Base-by-base conservation (phyloP, 2,888 invertebrate species). In the Meiosimyza decipiens region DNA sequence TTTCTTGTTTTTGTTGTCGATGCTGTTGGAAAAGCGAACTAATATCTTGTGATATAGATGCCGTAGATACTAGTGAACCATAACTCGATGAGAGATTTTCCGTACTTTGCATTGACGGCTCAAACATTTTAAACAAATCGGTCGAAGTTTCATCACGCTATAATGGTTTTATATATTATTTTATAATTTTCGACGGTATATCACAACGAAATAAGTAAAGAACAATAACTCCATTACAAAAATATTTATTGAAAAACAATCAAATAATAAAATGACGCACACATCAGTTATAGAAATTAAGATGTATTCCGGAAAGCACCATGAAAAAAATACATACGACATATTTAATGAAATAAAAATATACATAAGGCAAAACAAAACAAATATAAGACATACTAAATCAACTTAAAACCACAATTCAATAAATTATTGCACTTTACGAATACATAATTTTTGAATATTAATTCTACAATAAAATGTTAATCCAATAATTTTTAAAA, bases 81-180 rank as follows among this genome's bases (percentile, higher is more conserved):
- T 62, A 60, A 16, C 69, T 69, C 28, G 62, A 69, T 33, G 70
- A 47, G 15, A 69, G 62, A 33, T 78, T 65, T 68, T 86, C 86
- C 59, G 79, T 75, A 52, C 80, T 80, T 71, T 83, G 82, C 40
- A 83, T 78, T 7, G 82, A 81, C 12, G 85, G 80, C 73, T 87
- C 87, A 75, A 87, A 85, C 83, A 87, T 85, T 81, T 85, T 84
- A 6, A 85, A 84, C 68, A 87, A 80, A 79, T 86, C 86, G 73
- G 83, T 85, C 69, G 87, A 85, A 73, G 85, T 86, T 78, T 87
- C 87, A 82, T 87, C 87, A 77, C 88, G 85, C 88, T 87, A 81
- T 80, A 83, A 81, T 77, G 79, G 63, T 79, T 69, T 63, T 47
- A 52, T 50, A 18, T 33, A 60, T 18, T 22, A 16, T 28, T 33